Evolutionary conservation across 2,888 invertebrate species (phyloP), one percentile per base, ranked within the genome.

Genomic region (Lasioglossum oenotherae): DNA sequence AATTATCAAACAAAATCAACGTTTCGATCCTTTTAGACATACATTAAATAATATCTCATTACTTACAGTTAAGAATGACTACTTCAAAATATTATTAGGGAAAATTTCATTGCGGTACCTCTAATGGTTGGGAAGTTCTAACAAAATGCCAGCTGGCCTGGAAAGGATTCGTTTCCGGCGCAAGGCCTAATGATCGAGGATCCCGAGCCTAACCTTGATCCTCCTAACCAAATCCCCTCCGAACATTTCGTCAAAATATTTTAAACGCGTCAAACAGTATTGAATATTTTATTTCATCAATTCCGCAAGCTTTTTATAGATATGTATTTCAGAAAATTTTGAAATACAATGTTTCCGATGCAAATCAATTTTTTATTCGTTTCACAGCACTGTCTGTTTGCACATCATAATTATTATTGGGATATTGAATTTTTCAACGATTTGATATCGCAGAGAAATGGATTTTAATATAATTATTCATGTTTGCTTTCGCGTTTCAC

Each of bases 81-180:
- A 41, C 12, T 12, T 12, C 2, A 12, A 12, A 10, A 41, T 41
- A 41, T 41, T 41, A 12, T 8, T 44, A 44, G 3, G 10, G 12
- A 44, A 44, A 12, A 12, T 44, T 44, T 44, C 41, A 12, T 44
- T 44, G 44, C 44, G 4, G 12, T 12, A 12, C 12, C 44, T 14
- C 14, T 14, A 44, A 44, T 44, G 14, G 14, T 44, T 14, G 14
- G 4, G 0, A 44, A 44, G 12, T 44, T 44, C 44, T 14, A 44
- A 12, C 44, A 14, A 44, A 44, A 16, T 31, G 46, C 19, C 27
- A 16, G 44, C 46, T 46, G 72, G 72, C 46, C 46, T 73, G 72
- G 44, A 73, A 73, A 46, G 6, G 46, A 46, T 46, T 46, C 46
- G 72, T 73, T 46, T 73, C 46, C 46, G 72, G 46, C 46, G 38